Conservation (phyloP, 1,140 invertebrate genomes). For the Anastrepha ludens region DNA sequence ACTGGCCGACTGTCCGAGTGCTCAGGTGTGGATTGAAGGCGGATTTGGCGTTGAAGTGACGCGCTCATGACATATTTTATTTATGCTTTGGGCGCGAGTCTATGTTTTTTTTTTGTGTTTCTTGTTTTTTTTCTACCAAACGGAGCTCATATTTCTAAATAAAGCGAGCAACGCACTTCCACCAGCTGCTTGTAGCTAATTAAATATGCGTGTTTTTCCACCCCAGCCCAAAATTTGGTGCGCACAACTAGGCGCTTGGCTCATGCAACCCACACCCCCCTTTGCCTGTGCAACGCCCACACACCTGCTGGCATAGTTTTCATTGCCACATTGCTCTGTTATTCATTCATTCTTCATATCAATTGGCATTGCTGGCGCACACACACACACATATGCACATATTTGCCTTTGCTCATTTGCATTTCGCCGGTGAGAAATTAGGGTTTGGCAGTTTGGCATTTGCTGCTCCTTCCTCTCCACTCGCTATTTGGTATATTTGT, state of each 20-base stretch:
- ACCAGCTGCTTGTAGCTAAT: not conserved
- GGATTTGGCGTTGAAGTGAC: constrained; percentile 42
- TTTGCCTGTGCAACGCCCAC: not conserved
- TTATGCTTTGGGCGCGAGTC: not conserved
- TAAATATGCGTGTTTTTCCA: constrained; percentile 51
- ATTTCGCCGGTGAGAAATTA: constrained; percentile 3
- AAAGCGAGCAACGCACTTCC: not conserved
- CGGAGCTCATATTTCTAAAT: not conserved
- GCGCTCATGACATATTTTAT: not conserved
- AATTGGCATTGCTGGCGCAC: not conserved
- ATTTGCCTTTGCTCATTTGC: constrained; percentile 33
- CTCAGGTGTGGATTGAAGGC: not conserved
- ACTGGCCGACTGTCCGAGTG: not conserved
- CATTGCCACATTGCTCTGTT: not conserved
- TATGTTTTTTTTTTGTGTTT: not conserved
- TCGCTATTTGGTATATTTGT: not conserved
- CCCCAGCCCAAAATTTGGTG: not conserved
- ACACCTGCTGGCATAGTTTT: not conserved
- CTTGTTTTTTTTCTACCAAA: not conserved
- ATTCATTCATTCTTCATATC: not conserved
- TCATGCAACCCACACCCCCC: not conserved
- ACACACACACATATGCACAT: too few relatives aligned
- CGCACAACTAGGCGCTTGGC: not conserved
- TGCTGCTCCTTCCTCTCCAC: not conserved
- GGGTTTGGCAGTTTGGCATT: not conserved